phyloP scores from a whole-genome alignment of 2,888 invertebrate genomes.

The Lasius platythorax region DNA sequence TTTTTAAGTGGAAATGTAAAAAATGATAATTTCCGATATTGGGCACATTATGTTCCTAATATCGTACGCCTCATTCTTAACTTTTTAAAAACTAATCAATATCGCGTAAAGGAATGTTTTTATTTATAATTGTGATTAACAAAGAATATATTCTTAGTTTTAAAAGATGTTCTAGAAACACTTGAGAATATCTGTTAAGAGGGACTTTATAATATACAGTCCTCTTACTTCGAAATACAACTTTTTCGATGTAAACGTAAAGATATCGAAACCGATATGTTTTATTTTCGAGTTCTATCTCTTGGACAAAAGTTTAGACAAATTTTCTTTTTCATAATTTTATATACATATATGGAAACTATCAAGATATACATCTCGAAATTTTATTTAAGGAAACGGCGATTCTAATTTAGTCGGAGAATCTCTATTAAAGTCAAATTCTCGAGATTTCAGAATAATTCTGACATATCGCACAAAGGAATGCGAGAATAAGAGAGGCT shows the following conservation, averaged over 20 bases:
- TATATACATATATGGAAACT: neutral
- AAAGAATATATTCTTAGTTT: too few species aligned
- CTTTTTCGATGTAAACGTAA: neutral
- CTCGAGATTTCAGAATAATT: conserved; percentile 1
- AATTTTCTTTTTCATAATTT: neutral
- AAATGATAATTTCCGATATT: too few species aligned
- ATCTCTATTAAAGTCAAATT: neutral
- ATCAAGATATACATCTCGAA: neutral
- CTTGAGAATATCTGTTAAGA: too few species aligned
- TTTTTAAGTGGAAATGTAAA: too few species aligned
- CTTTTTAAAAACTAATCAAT: too few species aligned
- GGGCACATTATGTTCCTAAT: too few species aligned
- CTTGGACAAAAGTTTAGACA: neutral
- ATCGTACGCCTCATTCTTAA: too few species aligned
- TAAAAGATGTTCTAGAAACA: neutral
- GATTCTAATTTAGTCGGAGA: neutral
- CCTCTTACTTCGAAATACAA: neutral
- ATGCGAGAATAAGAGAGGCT: neutral
- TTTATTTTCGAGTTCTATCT: neutral
- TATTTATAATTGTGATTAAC: too few species aligned
- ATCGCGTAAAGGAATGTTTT: too few species aligned
- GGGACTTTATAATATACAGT: too few species aligned
- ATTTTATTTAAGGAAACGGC: neutral
- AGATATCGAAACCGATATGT: neutral
- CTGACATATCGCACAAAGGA: neutral